Evolutionary conservation across 2,113 vertebrate genomes (phyloP).

Genomic region (Sus scrofa): T2T-Sscrofa CM000822.6:79758501-79759000

Average conservation of each 20-base stretch:
- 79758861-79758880: background rate
- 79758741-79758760: background rate
- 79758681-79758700: background rate
- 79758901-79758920: background rate
- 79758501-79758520: slow-evolving; percentile 72
- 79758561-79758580: slow-evolving; percentile 23
- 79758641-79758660: background rate
- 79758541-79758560: background rate
- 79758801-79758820: background rate
- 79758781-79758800: background rate
- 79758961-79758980: background rate
- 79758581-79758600: background rate
- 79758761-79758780: background rate
- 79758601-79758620: background rate
- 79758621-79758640: background rate
- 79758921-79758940: background rate
- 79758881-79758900: background rate
- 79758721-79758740: background rate
- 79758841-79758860: background rate
- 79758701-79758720: background rate
- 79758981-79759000: background rate
- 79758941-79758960: background rate
- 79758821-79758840: background rate
- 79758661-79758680: background rate
- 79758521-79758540: slow-evolving; percentile 70